A percentile compares a stretch with the other conserved stretches of the same genome.
phyloP scores from a whole-genome alignment of 1,140 invertebrate species.

The Wasmannia auropunctata region DNA sequence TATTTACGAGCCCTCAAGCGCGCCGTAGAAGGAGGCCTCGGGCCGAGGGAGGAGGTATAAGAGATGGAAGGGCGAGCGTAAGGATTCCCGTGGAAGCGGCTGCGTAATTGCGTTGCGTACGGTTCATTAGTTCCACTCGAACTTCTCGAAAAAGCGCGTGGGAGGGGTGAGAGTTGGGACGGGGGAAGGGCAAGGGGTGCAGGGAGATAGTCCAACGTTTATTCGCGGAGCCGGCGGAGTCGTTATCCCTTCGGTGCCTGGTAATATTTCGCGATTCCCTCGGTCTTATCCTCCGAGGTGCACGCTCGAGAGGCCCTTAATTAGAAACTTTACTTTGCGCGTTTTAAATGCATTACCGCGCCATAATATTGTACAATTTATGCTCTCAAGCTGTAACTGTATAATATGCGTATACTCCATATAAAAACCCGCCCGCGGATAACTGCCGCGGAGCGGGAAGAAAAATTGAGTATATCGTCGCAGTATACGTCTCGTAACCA shows the following conservation, averaged over 20 bases:
- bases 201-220: slow-evolving; percentile 49
- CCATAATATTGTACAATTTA: slow-evolving; percentile 74
- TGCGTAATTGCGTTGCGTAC: slow-evolving; percentile 67
- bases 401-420: not conserved
- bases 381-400: slow-evolving; percentile 53
- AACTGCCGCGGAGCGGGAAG: not conserved
- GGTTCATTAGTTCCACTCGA: slow-evolving; percentile 68
- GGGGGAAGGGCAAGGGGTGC: not conserved
- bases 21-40: not conserved
- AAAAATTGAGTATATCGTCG: slow-evolving; percentile 1
- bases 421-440: not conserved
- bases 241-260: slow-evolving; percentile 70
- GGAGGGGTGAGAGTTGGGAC: slow-evolving; percentile 13
- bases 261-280: slow-evolving; percentile 73
- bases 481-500: not conserved
- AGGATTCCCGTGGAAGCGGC: slow-evolving; percentile 61
- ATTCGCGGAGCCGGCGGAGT: slow-evolving; percentile 66
- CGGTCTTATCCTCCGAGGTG: not conserved
- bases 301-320: slow-evolving; percentile 62
- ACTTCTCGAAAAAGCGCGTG: slow-evolving; percentile 18
- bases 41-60: not conserved
- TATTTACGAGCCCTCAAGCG: slow-evolving; percentile 65
- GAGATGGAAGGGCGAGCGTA: slow-evolving; percentile 13
- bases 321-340: slow-evolving; percentile 74
- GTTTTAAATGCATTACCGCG: slow-evolving; percentile 67